Base-by-base conservation (phyloP, 2,888 invertebrate genomes). In the Protodeltote pygarga region DNA sequence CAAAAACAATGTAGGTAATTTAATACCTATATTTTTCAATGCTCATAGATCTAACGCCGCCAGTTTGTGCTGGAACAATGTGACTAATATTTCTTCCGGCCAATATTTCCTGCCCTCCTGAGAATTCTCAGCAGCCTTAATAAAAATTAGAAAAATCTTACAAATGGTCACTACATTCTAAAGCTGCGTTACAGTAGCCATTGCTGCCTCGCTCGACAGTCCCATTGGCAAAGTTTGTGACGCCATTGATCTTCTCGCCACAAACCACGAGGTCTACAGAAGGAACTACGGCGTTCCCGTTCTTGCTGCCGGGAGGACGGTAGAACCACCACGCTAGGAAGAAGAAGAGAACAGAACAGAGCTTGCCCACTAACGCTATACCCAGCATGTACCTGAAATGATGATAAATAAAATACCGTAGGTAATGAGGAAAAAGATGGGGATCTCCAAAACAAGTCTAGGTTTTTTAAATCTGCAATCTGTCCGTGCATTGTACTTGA, bases 291-390 rank as follows among this genome's bases (percentile, higher is more conserved):
- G 87, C 87, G 71, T 86, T 86, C 25, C 76, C 65, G 45, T 65
- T 79, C 71, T 81, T 82, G 13, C 79, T 77, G 3, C 92, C 90
- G 0, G 95, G 95, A 11, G 95, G 94, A 37, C 94, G 93, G 85
- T 96, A 96, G 76, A 94, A 94, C 93, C 95, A 94, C 95, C 95
- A 95, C 35, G 96, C 95, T 23, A 95, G 86, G 83, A 95, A 93
- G 87, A 96, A 96, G 87, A 95, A 96, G 0, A 95, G 71, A 0
- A 95, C 83, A 0, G 96, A 95, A 37, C 95, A 93, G 3, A 94
- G 86, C 83, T 96, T 96, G 8, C 95, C 95, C 17, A 94, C 92
- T 41, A 96, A 81, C 0, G 95, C 95, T 37, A 97, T 82, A 0
- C 94, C 94, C 70, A 96, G 87, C 94, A 97, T 95, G 75, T 95